Conservation (phyloP, 2,797 vertebrate species). For the Clamator glandarius region DNA sequence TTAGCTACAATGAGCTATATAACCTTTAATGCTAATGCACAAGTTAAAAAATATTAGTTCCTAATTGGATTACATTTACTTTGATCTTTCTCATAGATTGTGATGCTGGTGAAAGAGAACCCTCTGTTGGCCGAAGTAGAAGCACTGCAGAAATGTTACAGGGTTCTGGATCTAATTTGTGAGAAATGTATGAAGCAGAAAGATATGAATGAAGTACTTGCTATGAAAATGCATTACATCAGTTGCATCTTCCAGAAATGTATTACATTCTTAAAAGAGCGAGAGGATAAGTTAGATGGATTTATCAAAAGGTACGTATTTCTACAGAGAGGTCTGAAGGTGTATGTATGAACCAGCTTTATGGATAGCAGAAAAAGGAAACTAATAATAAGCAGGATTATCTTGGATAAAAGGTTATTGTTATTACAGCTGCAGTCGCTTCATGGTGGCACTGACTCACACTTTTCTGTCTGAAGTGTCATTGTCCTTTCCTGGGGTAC, state of each 20-base stretch:
- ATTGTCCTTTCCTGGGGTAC: not conserved
- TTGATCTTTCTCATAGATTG: slow-evolving; percentile 80
- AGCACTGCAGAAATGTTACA: slow-evolving; percentile 89
- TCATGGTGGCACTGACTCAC: not conserved
- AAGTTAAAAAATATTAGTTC: not conserved
- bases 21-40: not conserved
- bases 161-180: slow-evolving; percentile 94
- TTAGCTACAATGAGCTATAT: not conserved
- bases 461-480: not conserved
- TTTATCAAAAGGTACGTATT: slow-evolving; percentile 88
- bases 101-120: slow-evolving; percentile 93
- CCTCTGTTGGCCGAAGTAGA: slow-evolving; percentile 87
- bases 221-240: slow-evolving; percentile 98
- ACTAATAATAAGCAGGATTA: not conserved
- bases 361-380: not conserved
- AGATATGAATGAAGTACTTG: slow-evolving; percentile 98
- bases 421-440: not conserved
- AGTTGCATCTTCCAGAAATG: slow-evolving; percentile 95
- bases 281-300: slow-evolving; percentile 89
- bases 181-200: slow-evolving; percentile 97
- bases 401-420: not conserved
- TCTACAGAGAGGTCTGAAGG: not conserved
- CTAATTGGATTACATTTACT: not conserved
- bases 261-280: slow-evolving; percentile 86
- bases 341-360: not conserved